These are phyloP conservation scores for Lasioglossum villosulum DNA, from an alignment of 2,888 invertebrate species.

Conservation along the genomic window DNA sequence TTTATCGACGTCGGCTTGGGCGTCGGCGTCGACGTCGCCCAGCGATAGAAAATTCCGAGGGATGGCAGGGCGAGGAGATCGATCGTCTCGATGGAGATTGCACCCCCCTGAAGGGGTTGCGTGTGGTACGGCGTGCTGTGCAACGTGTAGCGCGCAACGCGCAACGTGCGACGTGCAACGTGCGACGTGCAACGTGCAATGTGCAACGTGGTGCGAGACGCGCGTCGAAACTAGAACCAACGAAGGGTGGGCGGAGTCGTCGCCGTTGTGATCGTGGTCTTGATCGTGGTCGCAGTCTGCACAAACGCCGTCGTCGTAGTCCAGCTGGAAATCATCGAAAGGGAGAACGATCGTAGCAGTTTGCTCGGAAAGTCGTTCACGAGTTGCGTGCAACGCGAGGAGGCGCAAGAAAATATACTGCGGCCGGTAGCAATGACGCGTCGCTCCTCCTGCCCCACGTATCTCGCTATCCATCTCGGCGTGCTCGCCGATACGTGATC, in stretches of 20 bases:
- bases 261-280: constrained; percentile 16
- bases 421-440: constrained; percentile 38
- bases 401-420: constrained; percentile 7
- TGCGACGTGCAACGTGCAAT: constrained; percentile 9
- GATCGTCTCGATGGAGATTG: constrained; percentile 35
- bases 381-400: constrained; percentile 10
- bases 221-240: not conserved
- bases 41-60: constrained; percentile 19
- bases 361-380: constrained; percentile 17
- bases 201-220: constrained; percentile 10
- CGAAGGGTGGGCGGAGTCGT: constrained; percentile 42
- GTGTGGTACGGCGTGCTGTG: constrained; percentile 16
- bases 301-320: not conserved
- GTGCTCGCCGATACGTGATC: constrained; percentile 52
- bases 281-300: not conserved
- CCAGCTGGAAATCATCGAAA: not conserved
- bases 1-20: not conserved
- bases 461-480: constrained; percentile 18
- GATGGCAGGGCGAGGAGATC: constrained; percentile 40
- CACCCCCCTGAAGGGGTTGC: constrained; percentile 31
- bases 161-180: constrained; percentile 11
- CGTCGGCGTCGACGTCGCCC: not conserved
- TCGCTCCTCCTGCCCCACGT: constrained; percentile 15
- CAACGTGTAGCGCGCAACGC: not conserved
- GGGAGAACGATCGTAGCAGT: constrained; percentile 32